phyloP scores from a whole-genome alignment of 2,797 vertebrate genomes.

The Chelon auratus region DNA sequence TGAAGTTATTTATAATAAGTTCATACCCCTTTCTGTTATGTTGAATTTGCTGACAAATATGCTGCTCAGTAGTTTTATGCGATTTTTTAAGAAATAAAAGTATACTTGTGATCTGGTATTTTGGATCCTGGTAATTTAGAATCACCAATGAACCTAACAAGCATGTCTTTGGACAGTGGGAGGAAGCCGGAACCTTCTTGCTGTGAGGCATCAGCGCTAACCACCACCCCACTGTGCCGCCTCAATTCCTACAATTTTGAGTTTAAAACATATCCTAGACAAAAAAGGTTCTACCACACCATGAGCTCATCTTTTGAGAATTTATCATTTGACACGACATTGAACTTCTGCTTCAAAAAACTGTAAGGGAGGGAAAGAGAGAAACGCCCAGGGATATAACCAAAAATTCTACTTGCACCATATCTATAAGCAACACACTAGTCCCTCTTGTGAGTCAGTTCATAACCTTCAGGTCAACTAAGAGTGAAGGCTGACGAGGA shows the following conservation, averaged over 20 bases:
- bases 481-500: conserved; percentile 32
- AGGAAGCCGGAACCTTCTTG: too few species aligned
- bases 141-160: too few species aligned
- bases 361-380: background rate
- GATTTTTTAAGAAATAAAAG: too few species aligned
- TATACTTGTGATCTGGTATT: too few species aligned
- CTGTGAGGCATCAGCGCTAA: too few species aligned
- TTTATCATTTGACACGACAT: conserved; percentile 12
- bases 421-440: conserved; percentile 5
- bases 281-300: background rate
- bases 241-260: background rate
- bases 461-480: conserved; percentile 49
- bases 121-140: too few species aligned
- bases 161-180: too few species aligned
- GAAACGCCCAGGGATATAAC: conserved; percentile 42
- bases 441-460: conserved; percentile 25
- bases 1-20: background rate
- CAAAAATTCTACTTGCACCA: conserved; percentile 19
- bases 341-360: conserved; percentile 23
- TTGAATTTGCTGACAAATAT: too few species aligned
- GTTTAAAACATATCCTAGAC: background rate
- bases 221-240: too few species aligned
- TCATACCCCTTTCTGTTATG: background rate
- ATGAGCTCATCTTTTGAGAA: background rate
- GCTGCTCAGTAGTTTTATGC: too few species aligned